Conservation (phyloP, 2,113 vertebrate species). For the Marcusenius ussheri region DNA sequence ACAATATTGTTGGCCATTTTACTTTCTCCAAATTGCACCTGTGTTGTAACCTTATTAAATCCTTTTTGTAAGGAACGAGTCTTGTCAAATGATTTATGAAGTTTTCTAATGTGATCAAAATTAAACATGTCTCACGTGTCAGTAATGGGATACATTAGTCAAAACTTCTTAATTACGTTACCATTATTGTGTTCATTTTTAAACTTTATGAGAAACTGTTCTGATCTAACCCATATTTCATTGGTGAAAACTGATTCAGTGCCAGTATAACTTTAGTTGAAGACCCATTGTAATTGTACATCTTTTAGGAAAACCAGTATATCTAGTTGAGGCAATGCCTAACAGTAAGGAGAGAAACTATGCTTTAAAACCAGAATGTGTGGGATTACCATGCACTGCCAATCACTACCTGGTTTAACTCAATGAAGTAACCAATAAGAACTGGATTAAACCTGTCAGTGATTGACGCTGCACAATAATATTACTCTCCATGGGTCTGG, state of each 20-base stretch:
- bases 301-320: background rate
- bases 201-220: background rate
- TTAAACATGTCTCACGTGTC: background rate
- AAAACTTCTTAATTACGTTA: background rate
- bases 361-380: background rate
- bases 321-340: background rate
- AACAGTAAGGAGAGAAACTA: background rate
- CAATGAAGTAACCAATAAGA: background rate
- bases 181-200: background rate
- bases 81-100: background rate
- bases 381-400: background rate
- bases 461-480: background rate
- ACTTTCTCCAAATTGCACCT: background rate
- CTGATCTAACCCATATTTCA: background rate
- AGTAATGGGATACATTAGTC: background rate
- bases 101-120: background rate
- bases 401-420: background rate
- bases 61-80: background rate
- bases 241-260: background rate
- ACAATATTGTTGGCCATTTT: background rate
- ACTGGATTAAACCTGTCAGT: background rate
- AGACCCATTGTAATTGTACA: background rate
- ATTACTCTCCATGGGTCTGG: background rate
- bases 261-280: background rate
- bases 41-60: background rate